phyloP scores from a whole-genome alignment of 2,797 vertebrate genomes.

The Hyperoplus lanceolatus region DNA sequence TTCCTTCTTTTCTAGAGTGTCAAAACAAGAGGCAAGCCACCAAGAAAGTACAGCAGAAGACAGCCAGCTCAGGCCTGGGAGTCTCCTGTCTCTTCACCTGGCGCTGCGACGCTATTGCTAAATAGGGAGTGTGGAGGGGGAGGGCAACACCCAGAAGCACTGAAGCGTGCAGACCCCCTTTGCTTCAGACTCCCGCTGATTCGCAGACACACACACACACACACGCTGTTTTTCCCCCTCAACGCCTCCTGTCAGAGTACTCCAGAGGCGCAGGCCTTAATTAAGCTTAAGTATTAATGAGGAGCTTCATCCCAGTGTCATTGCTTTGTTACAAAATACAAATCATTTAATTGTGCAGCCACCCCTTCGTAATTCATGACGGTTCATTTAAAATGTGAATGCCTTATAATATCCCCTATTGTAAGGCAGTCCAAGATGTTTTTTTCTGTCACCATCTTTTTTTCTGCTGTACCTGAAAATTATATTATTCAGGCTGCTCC shows the following conservation, averaged over 20 bases:
- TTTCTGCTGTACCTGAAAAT: constrained; percentile 28
- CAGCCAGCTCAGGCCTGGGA: constrained; percentile 57
- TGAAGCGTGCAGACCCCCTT: constrained; percentile 53
- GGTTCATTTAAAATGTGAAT: constrained; percentile 53
- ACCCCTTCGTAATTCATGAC: constrained; percentile 51
- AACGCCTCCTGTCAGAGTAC: constrained; percentile 43
- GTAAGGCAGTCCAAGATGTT: background rate
- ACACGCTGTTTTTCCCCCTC: constrained; percentile 28
- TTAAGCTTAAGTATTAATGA: constrained; percentile 83
- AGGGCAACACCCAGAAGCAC: constrained; percentile 21
- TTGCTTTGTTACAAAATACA: constrained; percentile 80
- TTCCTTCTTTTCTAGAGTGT: constrained; percentile 51
- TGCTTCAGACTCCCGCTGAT: constrained; percentile 45
- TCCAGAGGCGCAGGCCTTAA: constrained; percentile 71
- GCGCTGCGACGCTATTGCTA: constrained; percentile 38
- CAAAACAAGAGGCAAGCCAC: constrained; percentile 53
- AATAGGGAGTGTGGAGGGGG: constrained; percentile 20
- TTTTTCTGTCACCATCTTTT: constrained; percentile 30
- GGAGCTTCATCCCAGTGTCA: constrained; percentile 65
- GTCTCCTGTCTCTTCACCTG: constrained; percentile 38
- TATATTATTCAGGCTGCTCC: constrained; percentile 39
- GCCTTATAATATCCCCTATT: constrained; percentile 19
- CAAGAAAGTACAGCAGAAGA: constrained; percentile 49
- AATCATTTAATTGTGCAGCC: constrained; percentile 59
- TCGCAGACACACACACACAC: constrained; percentile 4